Base-by-base conservation (phyloP, 2,113 vertebrate species). In the Bothrops jararaca region DNA sequence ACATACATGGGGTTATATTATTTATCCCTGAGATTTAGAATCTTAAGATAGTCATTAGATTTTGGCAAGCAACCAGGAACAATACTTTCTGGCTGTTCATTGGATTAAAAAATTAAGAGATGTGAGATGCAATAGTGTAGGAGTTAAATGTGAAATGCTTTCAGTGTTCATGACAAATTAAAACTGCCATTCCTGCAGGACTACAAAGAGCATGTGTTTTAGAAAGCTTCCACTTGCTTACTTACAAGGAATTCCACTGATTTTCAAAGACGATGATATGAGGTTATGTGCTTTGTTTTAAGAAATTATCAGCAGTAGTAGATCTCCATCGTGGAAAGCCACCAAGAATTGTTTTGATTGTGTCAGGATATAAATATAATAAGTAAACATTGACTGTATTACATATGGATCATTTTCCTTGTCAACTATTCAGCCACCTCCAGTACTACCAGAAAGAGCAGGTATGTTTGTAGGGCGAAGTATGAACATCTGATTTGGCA, bases 61-160 rank as follows among this genome's bases (percentile, higher is more conserved):
- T 95, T 95, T 97, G 97, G 95, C 97, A 96, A 91, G 93, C 93
- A 95, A 96, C 96, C 97, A 97, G 95, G 92, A 95, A 97, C 97
- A 97, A 97, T 95, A 97, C 69, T 92, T 95, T 96, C 94, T 94
- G 92, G 97, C 97, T 97, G 97, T 96, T 96, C 91, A 96, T 97
- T 96, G 95, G 95, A 93, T 95, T 95, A 94, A 92, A 95, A 95
- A 95, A 93, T 97, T 95, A 96, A 95, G 95, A 87, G 94, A 94
- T 95, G 94, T 92, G 93, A 95, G 95, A 96, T 92, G 91, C 34
- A 96, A 92, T 95, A 96, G 94, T 96, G 96, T 96, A 96, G 96
- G 95, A 95, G 93, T 96, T 95, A 96, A 95, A 95, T 94, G 94
- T 96, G 97, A 96, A 86, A 91, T 60, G 54, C 90, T 86, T 91